phyloP scores from a whole-genome alignment of 2,113 vertebrate genomes.

The Anseranas semipalmata region DNA sequence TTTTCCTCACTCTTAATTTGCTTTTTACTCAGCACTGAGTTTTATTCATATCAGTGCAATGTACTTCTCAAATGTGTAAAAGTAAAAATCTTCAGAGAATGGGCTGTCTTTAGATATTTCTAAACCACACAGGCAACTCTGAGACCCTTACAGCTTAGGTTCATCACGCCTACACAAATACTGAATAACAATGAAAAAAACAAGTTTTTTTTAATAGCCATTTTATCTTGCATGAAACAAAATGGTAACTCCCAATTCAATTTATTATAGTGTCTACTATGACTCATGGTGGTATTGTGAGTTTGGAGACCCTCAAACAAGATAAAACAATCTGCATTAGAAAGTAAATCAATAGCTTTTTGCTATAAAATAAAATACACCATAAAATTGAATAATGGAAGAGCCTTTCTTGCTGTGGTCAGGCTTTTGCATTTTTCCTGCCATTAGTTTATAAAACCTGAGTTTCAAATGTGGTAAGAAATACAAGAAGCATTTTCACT shows the following conservation, averaged over 20 bases:
- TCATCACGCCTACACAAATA: neutral
- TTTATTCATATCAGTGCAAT: neutral
- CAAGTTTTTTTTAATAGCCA: rapidly evolving
- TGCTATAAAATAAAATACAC: neutral
- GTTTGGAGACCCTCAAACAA: neutral
- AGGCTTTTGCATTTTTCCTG: neutral
- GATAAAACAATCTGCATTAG: neutral
- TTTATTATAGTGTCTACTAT: neutral
- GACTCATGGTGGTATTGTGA: neutral
- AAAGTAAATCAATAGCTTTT: neutral
- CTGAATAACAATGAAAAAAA: neutral
- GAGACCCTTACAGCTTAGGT: neutral
- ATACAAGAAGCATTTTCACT: neutral
- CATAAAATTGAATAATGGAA: neutral
- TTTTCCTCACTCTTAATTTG: neutral
- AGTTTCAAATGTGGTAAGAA: neutral
- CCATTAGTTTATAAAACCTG: neutral
- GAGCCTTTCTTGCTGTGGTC: neutral
- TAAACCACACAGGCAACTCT: neutral
- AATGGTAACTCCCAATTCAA: neutral
- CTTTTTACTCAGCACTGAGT: neutral
- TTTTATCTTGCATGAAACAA: neutral
- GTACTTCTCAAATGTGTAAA: neutral
- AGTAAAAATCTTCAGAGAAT: neutral
- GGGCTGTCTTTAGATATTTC: neutral